Conservation (phyloP, 2,888 invertebrate species). For the Ashinkailepas kermadecensis region DNA sequence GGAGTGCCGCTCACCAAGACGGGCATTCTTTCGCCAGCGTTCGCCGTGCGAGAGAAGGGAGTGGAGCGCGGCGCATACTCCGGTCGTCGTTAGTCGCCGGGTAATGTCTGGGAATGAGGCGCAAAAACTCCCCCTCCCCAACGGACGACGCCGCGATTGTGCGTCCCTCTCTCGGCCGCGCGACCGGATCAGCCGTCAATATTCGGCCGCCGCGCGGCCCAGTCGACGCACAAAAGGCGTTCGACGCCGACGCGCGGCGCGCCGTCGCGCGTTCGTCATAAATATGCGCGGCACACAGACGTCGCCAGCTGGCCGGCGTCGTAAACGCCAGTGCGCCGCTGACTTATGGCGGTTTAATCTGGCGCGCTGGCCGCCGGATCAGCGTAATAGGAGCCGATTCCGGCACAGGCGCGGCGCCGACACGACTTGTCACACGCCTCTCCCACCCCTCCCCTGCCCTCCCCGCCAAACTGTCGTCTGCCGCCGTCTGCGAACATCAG, state of each 20-base stretch:
- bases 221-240: neutral
- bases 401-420: neutral
- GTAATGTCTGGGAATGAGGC: conserved; percentile 1
- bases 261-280: neutral
- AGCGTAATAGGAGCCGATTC: neutral
- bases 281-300: neutral
- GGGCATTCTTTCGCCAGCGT: too few relatives aligned
- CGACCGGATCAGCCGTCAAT: neutral
- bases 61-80: neutral
- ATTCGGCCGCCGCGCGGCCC: neutral
- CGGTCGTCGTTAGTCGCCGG: neutral
- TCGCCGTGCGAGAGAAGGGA: neutral
- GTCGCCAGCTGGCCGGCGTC: neutral
- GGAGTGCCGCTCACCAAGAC: too few relatives aligned
- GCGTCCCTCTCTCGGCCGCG: neutral
- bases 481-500: too few relatives aligned
- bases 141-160: neutral
- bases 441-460: too few relatives aligned
- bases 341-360: neutral
- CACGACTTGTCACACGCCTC: too few relatives aligned
- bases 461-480: too few relatives aligned
- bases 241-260: neutral
- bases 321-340: neutral
- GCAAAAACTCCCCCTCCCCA: neutral
- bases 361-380: neutral